Evolutionary conservation across 2,113 vertebrate species (phyloP).

Genomic region (Ceyx cyanopectus): DNA sequence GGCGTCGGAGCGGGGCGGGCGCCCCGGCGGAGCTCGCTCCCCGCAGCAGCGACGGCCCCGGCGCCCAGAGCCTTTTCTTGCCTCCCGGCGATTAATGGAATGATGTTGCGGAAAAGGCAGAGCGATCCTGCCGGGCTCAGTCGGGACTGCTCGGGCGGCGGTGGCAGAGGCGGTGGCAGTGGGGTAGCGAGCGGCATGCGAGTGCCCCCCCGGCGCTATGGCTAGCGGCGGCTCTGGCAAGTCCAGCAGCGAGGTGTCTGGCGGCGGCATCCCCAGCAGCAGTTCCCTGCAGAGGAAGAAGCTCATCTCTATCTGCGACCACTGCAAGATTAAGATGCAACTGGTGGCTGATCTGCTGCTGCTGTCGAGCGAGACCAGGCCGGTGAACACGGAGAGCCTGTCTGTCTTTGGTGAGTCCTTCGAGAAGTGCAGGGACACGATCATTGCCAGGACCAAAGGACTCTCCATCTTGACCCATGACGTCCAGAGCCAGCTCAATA

Average conservation of each 20-base stretch:
- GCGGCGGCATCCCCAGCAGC: constrained; percentile 71
- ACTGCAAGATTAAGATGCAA: constrained; percentile 97
- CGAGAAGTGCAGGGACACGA: constrained; percentile 95
- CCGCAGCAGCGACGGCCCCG: constrained; percentile 53
- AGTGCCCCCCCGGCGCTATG: constrained; percentile 85
- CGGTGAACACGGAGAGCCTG: constrained; percentile 87
- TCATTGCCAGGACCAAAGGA: constrained; percentile 97
- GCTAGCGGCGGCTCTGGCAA: constrained; percentile 93
- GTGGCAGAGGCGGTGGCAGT: constrained; percentile 73
- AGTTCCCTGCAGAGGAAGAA: constrained; percentile 88
- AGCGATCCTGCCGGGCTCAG: constrained; percentile 80
- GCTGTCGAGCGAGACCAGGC: constrained; percentile 94
- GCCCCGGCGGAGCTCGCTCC: constrained; percentile 14
- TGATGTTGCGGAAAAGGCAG: constrained; percentile 86
- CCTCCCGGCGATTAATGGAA: constrained; percentile 82
- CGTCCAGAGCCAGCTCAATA: constrained; percentile 98
- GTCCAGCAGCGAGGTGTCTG: constrained; percentile 85
- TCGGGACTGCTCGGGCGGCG: constrained; percentile 80
- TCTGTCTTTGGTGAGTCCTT: constrained; percentile 89
- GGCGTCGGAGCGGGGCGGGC: constrained; percentile 30
- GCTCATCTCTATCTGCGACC: constrained; percentile 90
- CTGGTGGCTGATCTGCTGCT: constrained; percentile 97
- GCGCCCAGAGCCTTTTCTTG: constrained; percentile 62
- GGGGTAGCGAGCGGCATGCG: constrained; percentile 83
- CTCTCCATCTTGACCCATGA: constrained; percentile 97